phyloP scores from a whole-genome alignment of 2,113 vertebrate genomes.

The Pangasianodon gigas region DNA sequence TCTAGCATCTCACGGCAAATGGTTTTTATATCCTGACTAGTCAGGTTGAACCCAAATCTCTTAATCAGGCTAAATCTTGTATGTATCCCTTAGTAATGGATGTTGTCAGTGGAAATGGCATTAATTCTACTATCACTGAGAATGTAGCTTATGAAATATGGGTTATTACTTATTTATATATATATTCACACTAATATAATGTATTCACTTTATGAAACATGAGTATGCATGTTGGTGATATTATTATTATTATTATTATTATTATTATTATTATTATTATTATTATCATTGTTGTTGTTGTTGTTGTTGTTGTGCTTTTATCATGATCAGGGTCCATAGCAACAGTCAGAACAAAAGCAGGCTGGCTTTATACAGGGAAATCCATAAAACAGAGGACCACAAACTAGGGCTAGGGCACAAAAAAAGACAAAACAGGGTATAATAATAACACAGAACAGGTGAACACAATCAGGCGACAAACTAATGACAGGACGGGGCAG shows the following conservation, averaged over 20 bases:
- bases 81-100: not conserved
- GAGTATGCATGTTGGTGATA: no score
- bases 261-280: no score
- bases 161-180: no score
- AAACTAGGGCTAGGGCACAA: no score
- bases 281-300: no score
- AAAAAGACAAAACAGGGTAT: not conserved
- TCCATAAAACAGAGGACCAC: no score
- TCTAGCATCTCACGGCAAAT: not conserved
- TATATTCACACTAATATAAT: no score
- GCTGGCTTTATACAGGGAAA: no score
- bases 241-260: no score
- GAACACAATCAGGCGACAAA: not conserved
- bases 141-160: not conserved
- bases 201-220: no score
- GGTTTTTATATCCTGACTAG: not conserved
- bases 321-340: no score
- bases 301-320: no score
- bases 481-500: not conserved
- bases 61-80: not conserved
- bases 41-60: not conserved
- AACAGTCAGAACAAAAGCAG: not conserved
- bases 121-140: not conserved
- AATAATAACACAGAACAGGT: not conserved
- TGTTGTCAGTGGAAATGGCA: conserved; percentile 46